phyloP scores from a whole-genome alignment of 37 sponge, comb jelly and placozoan species.

The Ianthella basta region DNA sequence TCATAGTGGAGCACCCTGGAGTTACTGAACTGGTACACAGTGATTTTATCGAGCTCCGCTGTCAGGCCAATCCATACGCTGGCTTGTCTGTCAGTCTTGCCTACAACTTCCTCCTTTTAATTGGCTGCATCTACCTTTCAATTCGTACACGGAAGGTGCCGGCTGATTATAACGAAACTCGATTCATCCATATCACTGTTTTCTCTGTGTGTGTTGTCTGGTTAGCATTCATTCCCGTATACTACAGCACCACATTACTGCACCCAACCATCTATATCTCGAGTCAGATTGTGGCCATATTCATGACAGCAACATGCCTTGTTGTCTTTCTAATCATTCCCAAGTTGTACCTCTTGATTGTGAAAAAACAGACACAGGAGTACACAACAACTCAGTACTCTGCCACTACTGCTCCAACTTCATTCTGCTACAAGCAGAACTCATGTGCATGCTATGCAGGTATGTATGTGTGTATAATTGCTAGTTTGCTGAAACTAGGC shows the following conservation, averaged over 20 bases:
- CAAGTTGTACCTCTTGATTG: slow-evolving; percentile 32
- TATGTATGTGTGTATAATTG: no score
- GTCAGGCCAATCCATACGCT: slow-evolving; percentile 2
- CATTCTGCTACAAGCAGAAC: no score
- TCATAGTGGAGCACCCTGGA: slow-evolving; percentile 44
- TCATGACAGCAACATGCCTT: slow-evolving; percentile 51
- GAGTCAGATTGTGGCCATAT: slow-evolving; percentile 40
- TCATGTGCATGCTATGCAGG: no score
- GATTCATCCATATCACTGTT: slow-evolving; percentile 58
- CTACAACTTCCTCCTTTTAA: slow-evolving; percentile 53
- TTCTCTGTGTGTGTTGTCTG: slow-evolving; percentile 49
- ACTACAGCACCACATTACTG: slow-evolving; percentile 32
- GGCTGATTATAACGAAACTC: slow-evolving; percentile 66
- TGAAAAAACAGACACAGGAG: no score
- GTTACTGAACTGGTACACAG: background rate
- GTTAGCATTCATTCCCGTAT: slow-evolving; percentile 60
- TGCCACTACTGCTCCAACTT: no score
- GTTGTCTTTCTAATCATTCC: slow-evolving; percentile 44
- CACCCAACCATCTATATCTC: slow-evolving; percentile 32
- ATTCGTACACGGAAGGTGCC: slow-evolving; percentile 66
- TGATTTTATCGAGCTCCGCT: slow-evolving; percentile 3
- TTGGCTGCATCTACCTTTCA: slow-evolving; percentile 49
- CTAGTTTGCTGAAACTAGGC: no score
- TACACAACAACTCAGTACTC: no score
- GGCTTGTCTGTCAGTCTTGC: slow-evolving; percentile 32